A percentile compares a stretch with the other conserved stretches of the same genome.
Conservation (phyloP, 2,797 vertebrate species). For the Myripristis murdjan region DNA sequence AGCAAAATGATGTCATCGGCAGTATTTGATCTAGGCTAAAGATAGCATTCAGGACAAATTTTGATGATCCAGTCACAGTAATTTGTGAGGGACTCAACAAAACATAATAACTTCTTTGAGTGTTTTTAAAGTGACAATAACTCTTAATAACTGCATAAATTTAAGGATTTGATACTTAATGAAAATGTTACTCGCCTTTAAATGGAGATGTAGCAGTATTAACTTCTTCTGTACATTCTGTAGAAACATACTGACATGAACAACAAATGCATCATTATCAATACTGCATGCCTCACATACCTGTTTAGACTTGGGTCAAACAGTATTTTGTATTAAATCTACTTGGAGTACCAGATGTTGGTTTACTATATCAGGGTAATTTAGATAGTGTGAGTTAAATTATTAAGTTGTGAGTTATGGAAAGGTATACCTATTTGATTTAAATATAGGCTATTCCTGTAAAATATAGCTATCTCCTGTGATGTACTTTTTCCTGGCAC, state of each 20-base stretch:
- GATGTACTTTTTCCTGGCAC: too few relatives aligned
- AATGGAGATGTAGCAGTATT: too few relatives aligned
- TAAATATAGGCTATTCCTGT: too few relatives aligned
- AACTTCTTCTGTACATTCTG: too few relatives aligned
- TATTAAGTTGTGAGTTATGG: too few relatives aligned
- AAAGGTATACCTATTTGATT: too few relatives aligned
- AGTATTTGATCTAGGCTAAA: conserved; percentile 64
- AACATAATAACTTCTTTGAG: neutral
- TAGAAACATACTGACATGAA: neutral
- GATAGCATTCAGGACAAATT: conserved; percentile 58
- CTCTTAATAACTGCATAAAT: neutral
- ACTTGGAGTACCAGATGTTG: neutral
- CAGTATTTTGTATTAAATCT: neutral
- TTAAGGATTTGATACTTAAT: neutral
- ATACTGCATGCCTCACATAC: neutral
- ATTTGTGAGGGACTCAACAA: conserved; percentile 21
- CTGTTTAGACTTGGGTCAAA: neutral
- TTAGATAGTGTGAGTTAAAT: too few relatives aligned
- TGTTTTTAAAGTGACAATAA: neutral
- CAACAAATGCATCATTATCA: neutral
- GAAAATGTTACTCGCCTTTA: neutral
- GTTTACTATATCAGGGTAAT: neutral
- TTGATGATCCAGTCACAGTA: conserved; percentile 23
- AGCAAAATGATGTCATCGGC: conserved; percentile 63
- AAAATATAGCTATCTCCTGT: too few relatives aligned